Conservation (phyloP, 2,797 vertebrate species). For the Falco berigora region DNA sequence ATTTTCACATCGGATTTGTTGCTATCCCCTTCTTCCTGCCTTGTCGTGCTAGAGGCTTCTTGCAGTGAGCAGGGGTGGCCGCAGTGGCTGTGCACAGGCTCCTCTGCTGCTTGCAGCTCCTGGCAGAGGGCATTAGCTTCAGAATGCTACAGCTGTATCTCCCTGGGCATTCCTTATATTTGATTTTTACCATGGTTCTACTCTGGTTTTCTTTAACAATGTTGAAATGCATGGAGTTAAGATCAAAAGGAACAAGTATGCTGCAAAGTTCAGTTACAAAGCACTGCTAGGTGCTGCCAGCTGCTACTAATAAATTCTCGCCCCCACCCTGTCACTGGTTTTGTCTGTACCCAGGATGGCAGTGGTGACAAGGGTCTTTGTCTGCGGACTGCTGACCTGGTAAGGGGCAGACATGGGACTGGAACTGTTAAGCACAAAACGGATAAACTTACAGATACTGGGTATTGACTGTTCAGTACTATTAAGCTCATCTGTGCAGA, state of each 20-base stretch:
- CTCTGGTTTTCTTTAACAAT: neutral
- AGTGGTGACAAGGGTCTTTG: neutral
- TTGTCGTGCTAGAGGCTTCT: neutral
- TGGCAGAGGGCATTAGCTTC: constrained; percentile 2
- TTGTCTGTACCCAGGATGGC: neutral
- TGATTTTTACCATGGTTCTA: neutral
- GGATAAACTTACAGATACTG: neutral
- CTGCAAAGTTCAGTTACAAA: neutral
- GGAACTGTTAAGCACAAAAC: neutral
- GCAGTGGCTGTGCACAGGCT: neutral
- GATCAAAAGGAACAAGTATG: neutral
- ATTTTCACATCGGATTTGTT: neutral
- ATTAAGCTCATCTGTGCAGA: neutral
- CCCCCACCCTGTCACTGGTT: accelerated
- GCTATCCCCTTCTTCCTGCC: neutral
- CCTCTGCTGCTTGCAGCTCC: neutral
- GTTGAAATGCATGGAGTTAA: neutral
- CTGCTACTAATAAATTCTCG: neutral
- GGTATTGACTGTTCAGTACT: neutral
- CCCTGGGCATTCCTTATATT: neutral
- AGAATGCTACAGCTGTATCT: neutral
- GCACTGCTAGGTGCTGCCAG: neutral
- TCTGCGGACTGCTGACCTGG: neutral
- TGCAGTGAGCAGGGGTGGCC: neutral
- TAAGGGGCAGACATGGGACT: neutral